Evolutionary conservation across 92 coral and sea anemone genomes (phyloP).

Genomic region (Epizoanthus fatuus): DNA sequence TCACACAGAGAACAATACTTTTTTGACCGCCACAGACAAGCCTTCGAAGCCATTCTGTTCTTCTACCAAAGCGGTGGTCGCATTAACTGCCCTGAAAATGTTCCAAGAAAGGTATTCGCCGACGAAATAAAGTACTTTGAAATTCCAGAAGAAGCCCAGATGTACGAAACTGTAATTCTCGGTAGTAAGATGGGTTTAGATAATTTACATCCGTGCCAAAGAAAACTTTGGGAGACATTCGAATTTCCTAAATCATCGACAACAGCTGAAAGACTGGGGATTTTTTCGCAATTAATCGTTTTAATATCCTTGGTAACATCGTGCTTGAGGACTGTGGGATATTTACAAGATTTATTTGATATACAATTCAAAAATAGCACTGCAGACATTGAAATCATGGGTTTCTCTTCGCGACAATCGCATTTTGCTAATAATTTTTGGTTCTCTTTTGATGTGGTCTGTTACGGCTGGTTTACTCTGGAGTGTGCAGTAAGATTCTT

Average conservation of each 20-base stretch:
- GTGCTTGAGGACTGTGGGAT: constrained; percentile 79
- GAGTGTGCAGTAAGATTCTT: constrained; percentile 83
- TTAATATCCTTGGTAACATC: constrained; percentile 71
- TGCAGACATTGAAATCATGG: constrained; percentile 9
- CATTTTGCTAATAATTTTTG: constrained; percentile 58
- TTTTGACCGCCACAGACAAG: constrained; percentile 94
- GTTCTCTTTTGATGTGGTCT: constrained; percentile 79
- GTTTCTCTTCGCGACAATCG: not conserved
- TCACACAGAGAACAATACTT: constrained; percentile 74
- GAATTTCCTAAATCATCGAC: constrained; percentile 77
- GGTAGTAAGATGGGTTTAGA: constrained; percentile 68
- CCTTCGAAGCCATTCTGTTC: constrained; percentile 90
- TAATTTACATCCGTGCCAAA: constrained; percentile 70
- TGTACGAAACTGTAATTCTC: constrained; percentile 78
- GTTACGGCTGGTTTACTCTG: constrained; percentile 89
- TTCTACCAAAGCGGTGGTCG: constrained; percentile 91
- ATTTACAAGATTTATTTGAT: constrained; percentile 41
- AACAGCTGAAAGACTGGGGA: constrained; percentile 69
- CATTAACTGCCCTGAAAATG: constrained; percentile 84
- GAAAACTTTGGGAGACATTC: constrained; percentile 82
- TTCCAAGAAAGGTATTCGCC: constrained; percentile 82
- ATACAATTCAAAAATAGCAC: constrained; percentile 4
- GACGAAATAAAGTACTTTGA: constrained; percentile 88
- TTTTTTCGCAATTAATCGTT: constrained; percentile 77
- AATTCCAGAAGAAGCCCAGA: constrained; percentile 68